Evolutionary conservation across 2,797 vertebrate species (phyloP).

Genomic region (Borostomias antarcticus): DNA sequence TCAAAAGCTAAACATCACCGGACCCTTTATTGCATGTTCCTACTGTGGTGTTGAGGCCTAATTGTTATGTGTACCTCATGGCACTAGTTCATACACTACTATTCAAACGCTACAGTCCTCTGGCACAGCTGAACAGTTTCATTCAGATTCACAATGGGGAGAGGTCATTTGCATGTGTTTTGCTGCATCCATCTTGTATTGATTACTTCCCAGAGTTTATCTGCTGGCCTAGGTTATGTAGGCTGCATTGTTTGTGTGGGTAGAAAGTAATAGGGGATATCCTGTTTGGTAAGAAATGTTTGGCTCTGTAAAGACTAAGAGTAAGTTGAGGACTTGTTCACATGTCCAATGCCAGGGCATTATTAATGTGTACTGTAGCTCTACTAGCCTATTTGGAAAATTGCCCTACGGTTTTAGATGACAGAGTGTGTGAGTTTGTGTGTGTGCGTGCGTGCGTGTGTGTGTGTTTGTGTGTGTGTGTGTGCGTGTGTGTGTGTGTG

Average conservation of each 20-base stretch:
- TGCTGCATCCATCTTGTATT: not conserved
- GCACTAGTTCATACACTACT: too few species aligned
- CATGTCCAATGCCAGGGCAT: not conserved
- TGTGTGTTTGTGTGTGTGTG: not conserved
- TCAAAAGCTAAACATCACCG: not conserved
- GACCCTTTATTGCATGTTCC: too few species aligned
- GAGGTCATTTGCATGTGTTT: constrained; percentile 19
- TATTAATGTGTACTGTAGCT: not conserved
- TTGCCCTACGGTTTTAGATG: not conserved
- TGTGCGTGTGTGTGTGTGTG: not conserved
- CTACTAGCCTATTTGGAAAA: constrained; percentile 9
- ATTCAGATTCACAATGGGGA: not conserved
- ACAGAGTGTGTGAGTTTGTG: not conserved
- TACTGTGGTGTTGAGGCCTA: not conserved
- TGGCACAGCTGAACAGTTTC: not conserved
- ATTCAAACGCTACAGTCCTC: not conserved
- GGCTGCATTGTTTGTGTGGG: not conserved
- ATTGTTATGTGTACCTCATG: not conserved
- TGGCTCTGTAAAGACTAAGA: constrained; percentile 1
- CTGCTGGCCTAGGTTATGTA: not conserved
- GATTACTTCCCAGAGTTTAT: constrained; percentile 2
- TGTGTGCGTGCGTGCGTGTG: not conserved
- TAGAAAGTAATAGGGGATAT: constrained; percentile 3
- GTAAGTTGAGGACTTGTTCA: not conserved
- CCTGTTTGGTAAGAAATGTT: not conserved